Conservation (phyloP, 2,797 vertebrate species). For the Ambastaia sidthimunki region DNA sequence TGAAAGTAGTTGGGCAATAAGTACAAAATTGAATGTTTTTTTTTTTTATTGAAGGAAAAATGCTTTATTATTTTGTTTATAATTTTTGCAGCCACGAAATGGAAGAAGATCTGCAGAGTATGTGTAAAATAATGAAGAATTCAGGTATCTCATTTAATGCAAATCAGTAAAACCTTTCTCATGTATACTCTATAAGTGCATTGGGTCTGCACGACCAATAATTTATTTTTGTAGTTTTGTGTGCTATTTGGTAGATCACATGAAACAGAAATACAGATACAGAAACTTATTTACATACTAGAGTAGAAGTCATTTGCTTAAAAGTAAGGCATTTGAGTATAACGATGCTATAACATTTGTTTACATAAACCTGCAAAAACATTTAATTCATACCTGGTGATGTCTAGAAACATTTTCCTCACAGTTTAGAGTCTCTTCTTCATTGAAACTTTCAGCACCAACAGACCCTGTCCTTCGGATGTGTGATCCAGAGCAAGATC, state of each 20-base stretch:
- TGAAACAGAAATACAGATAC: no score
- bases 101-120: slow-evolving; percentile 88
- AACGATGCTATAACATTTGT: not conserved
- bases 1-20: no score
- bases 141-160: slow-evolving; percentile 14
- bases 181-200: not conserved
- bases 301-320: no score
- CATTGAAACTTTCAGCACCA: not conserved
- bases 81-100: slow-evolving; percentile 89
- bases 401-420: not conserved
- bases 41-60: no score
- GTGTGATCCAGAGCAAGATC: slow-evolving; percentile 58
- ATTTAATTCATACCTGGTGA: not conserved
- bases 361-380: not conserved
- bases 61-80: no score
- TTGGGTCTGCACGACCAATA: not conserved
- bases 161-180: not conserved
- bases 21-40: no score
- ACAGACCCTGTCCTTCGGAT: slow-evolving; percentile 18
- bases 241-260: no score
- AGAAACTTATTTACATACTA: no score
- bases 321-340: no score
- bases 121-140: slow-evolving; percentile 69
- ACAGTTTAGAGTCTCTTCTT: not conserved
- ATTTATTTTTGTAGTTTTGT: not conserved